Conservation (phyloP, 1,140 invertebrate species). For the Elysia chlorotica region DNA sequence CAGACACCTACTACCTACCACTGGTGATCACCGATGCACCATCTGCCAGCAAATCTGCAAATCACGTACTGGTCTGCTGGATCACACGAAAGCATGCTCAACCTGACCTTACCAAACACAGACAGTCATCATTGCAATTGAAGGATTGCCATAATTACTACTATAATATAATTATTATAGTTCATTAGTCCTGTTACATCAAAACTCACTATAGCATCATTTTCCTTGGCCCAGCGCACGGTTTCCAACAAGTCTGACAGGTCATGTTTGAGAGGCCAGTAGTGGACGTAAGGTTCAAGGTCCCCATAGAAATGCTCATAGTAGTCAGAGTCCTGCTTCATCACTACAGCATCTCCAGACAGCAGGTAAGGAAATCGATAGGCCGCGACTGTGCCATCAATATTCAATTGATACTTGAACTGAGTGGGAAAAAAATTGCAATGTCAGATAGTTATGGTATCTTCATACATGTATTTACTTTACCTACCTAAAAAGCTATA, state of each 20-base stretch:
- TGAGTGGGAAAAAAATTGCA: no score
- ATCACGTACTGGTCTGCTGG: not conserved
- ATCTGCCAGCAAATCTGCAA: not conserved
- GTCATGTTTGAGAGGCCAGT: slow-evolving; percentile 80
- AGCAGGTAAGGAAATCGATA: slow-evolving; percentile 93
- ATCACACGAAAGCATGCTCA: not conserved
- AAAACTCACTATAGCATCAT: no score
- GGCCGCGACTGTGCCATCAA: slow-evolving; percentile 95
- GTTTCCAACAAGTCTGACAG: slow-evolving; percentile 81
- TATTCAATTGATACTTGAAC: slow-evolving; percentile 94
- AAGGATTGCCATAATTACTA: not conserved
- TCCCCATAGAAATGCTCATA: slow-evolving; percentile 93
- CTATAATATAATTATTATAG: slow-evolving; percentile 26
- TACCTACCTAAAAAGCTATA: no score
- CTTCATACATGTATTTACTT: no score
- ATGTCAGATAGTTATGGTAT: no score
- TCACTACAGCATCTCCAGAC: slow-evolving; percentile 81
- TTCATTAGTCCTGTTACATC: no score
- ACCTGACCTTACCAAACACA: not conserved
- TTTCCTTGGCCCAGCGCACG: slow-evolving; percentile 78
- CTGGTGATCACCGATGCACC: not conserved
- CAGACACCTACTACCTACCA: no score
- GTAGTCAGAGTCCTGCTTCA: slow-evolving; percentile 92
- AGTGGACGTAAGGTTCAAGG: slow-evolving; percentile 79
- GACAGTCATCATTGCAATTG: not conserved